Conservation (phyloP, 2,888 invertebrate genomes). For the Meta bourneti region DNA sequence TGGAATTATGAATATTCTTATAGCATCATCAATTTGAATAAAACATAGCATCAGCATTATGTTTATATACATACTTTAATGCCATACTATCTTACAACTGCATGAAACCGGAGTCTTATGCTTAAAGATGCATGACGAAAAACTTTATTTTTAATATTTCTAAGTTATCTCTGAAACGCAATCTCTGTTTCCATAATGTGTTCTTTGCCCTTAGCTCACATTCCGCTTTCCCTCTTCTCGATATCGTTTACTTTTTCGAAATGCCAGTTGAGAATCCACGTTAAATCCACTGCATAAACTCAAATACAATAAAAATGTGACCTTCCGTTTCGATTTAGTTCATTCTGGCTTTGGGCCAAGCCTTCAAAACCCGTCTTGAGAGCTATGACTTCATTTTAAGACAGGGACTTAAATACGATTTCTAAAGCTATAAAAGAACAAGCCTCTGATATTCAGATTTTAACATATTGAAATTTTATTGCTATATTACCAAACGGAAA, state of each 20-base stretch:
- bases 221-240: conserved; percentile 5
- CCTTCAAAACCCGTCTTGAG: conserved; percentile 39
- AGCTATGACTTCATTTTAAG: conserved; percentile 63
- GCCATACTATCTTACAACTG: too few species aligned
- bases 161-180: background rate
- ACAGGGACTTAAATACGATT: conserved; percentile 35
- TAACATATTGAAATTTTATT: conserved; percentile 6
- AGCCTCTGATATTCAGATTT: conserved; percentile 2
- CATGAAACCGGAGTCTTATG: too few species aligned
- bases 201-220: background rate
- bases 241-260: conserved; percentile 26
- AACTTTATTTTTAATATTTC: background rate
- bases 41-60: too few species aligned
- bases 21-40: too few species aligned
- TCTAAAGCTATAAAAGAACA: conserved; percentile 17
- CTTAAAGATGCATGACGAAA: background rate
- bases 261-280: conserved; percentile 20
- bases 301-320: conserved; percentile 40
- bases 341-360: conserved; percentile 59
- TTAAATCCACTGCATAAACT: conserved; percentile 10
- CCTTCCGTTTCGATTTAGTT: conserved; percentile 38
- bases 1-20: too few species aligned
- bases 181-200: background rate
- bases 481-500: background rate
- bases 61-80: too few species aligned